Conservation (phyloP, 2,797 vertebrate genomes). For the Acanthiza pusilla region DNA sequence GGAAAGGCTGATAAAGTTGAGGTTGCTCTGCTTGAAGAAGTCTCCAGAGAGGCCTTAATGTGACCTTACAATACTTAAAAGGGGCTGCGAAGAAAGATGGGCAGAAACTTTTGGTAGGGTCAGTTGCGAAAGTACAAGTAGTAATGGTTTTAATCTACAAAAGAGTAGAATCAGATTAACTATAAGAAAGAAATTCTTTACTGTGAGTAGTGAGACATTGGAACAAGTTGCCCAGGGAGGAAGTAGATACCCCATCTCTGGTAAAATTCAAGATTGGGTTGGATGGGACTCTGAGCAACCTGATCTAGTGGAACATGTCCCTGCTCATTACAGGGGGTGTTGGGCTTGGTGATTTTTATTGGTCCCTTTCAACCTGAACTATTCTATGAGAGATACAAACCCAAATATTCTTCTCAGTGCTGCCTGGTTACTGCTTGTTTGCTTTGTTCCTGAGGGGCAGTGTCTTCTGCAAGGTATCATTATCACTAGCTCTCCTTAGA, state of each 20-base stretch:
- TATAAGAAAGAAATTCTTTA: background rate
- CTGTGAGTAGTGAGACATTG: background rate
- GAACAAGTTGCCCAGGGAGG: background rate
- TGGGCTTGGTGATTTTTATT: background rate
- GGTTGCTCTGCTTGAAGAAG: background rate
- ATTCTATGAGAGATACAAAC: background rate
- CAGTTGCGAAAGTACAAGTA: background rate
- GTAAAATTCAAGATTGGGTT: background rate
- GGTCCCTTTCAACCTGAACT: background rate
- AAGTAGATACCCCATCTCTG: background rate
- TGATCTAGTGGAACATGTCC: background rate
- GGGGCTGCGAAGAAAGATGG: background rate
- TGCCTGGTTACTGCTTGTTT: background rate
- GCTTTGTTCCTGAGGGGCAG: fast-evolving
- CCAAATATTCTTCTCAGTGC: background rate
- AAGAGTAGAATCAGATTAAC: background rate
- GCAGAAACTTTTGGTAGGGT: background rate
- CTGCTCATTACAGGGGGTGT: background rate
- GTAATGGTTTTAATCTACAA: background rate
- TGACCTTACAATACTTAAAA: background rate
- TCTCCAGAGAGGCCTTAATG: background rate
- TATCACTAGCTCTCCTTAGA: background rate
- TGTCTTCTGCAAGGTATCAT: background rate
- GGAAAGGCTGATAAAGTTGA: background rate
- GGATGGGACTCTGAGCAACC: background rate